Evolutionary conservation across 2,888 invertebrate species (phyloP).

Genomic region (Frankliniella intonsa): DNA sequence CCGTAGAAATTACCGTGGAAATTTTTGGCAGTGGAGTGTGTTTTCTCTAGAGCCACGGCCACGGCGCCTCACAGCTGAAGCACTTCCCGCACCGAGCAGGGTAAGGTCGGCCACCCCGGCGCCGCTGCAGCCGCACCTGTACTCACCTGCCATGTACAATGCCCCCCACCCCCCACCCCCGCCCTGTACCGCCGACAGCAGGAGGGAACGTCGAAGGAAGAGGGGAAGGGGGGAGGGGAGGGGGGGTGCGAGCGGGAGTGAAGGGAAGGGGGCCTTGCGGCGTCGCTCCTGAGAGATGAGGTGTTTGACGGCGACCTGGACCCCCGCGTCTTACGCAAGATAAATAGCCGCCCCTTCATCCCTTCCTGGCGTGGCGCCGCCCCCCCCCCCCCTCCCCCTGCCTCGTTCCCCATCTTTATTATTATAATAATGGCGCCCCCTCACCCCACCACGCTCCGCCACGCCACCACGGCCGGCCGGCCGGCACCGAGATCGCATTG

Average conservation of each 20-base stretch:
- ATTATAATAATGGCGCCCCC: neutral
- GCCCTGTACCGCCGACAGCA: too few species aligned
- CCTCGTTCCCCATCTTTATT: neutral
- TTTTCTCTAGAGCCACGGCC: too few species aligned
- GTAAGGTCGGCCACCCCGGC: too few species aligned
- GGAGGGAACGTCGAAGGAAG: neutral
- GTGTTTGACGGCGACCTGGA: constrained; percentile 13
- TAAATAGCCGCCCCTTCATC: neutral
- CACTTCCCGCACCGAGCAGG: too few species aligned
- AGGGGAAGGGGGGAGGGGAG: neutral
- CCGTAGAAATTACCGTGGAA: too few species aligned
- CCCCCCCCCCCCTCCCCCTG: neutral
- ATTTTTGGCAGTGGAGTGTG: too few species aligned
- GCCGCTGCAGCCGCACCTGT: too few species aligned
- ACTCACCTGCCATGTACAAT: too few species aligned
- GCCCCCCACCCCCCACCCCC: too few species aligned
- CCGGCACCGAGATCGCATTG: neutral
- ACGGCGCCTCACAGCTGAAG: too few species aligned
- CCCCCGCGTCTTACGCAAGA: constrained; percentile 13
- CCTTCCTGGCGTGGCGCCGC: neutral
- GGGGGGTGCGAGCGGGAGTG: too few species aligned
- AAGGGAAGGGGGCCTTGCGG: neutral
- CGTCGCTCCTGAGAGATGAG: neutral
- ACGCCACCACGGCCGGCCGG: too few species aligned
- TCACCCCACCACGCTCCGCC: neutral